Conservation (phyloP, 2,888 invertebrate species). For the Plusia festucae region DNA sequence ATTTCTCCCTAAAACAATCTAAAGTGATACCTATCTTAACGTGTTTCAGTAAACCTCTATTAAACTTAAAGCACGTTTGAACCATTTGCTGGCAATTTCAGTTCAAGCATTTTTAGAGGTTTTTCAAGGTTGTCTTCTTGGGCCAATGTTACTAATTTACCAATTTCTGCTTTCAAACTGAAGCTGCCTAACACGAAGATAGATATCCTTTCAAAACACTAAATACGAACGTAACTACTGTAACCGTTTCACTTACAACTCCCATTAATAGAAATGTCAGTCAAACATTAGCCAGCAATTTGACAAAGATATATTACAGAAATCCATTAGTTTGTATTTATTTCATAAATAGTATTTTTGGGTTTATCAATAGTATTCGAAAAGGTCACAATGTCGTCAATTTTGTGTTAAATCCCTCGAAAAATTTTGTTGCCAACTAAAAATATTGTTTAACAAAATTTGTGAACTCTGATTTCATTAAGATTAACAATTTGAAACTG, state of each 20-base stretch:
- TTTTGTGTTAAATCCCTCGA: conserved; percentile 4
- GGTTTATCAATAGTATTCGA: conserved; percentile 18
- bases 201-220: conserved; percentile 16
- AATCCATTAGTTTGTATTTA: conserved; percentile 43
- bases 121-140: not conserved
- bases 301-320: conserved; percentile 48
- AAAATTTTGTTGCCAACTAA: conserved; percentile 9
- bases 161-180: conserved; percentile 5
- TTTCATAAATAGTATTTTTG: conserved; percentile 8
- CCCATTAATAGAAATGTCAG: conserved; percentile 41
- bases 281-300: conserved; percentile 39
- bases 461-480: conserved; percentile 24
- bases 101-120: not conserved
- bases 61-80: not conserved
- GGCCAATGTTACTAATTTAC: not conserved
- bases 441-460: conserved; percentile 10
- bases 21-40: no score
- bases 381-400: conserved; percentile 36
- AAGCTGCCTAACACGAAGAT: not conserved
- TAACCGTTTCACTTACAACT: conserved; percentile 22
- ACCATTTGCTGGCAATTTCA: not conserved
- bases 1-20: no score
- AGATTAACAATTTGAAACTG: conserved; percentile 17
- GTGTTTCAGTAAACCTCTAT: no score
- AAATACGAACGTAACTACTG: conserved; percentile 15